Conservation (phyloP, 2,113 vertebrate genomes). For the Orientallactaga bullata region DNA sequence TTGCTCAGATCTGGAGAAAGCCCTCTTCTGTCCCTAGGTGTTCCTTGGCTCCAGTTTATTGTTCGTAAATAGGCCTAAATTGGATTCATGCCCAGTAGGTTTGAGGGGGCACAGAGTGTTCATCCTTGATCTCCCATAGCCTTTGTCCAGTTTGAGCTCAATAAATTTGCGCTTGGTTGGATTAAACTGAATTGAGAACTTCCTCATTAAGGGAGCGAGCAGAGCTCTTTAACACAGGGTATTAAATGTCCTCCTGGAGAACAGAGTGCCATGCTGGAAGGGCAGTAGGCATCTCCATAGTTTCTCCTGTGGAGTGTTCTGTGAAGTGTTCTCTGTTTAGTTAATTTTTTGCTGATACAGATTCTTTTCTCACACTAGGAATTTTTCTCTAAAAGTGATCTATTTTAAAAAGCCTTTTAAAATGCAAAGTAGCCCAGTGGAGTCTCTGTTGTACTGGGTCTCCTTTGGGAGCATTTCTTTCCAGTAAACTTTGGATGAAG, state of each 20-base stretch:
- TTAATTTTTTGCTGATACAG: conserved; percentile 52
- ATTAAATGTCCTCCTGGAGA: neutral
- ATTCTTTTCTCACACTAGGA: conserved; percentile 49
- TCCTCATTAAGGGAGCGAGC: neutral
- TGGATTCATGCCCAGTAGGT: neutral
- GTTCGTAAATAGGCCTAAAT: neutral
- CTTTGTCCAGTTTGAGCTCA: conserved; percentile 26
- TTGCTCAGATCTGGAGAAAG: neutral
- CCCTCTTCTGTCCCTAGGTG: neutral
- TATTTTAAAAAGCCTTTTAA: conserved; percentile 49
- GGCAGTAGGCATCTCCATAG: neutral
- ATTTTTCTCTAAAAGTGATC: conserved; percentile 47
- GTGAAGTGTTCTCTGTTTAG: neutral
- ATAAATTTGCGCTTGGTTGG: neutral
- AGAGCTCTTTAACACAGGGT: neutral
- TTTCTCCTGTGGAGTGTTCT: neutral
- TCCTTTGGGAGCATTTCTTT: conserved; percentile 21
- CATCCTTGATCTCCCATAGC: neutral
- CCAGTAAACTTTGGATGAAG: neutral
- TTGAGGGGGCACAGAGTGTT: neutral
- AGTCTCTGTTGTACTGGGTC: conserved; percentile 1
- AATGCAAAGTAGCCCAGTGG: conserved; percentile 45
- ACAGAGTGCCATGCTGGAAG: neutral
- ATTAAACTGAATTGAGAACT: neutral
- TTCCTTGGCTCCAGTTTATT: neutral